Conservation (phyloP, 2,113 vertebrate genomes). For the Podarcis cretensis region DNA sequence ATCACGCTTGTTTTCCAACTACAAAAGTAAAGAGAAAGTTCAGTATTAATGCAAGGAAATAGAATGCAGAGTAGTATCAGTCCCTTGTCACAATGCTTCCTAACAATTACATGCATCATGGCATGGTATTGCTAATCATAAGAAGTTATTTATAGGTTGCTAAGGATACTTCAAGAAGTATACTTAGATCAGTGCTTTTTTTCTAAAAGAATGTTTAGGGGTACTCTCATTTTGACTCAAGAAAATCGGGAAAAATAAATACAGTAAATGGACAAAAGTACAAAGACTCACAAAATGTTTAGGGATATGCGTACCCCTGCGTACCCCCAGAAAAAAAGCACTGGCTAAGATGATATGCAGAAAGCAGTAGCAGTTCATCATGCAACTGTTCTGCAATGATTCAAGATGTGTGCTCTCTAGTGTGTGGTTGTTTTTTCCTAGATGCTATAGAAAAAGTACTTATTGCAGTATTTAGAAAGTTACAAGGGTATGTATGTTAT, state of each 20-base stretch:
- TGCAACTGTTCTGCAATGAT: not conserved
- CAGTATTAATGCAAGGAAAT: conserved; percentile 11
- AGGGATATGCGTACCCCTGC: no score
- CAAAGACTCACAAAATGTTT: no score
- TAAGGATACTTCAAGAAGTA: not conserved
- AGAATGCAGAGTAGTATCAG: not conserved
- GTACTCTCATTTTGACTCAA: no score
- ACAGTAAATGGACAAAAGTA: no score
- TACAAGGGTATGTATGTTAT: not conserved
- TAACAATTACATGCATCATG: not conserved
- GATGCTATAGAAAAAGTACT: not conserved
- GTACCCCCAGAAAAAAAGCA: not conserved
- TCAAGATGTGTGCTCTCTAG: not conserved
- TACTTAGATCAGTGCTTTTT: no score
- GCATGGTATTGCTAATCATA: not conserved
- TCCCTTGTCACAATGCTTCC: not conserved
- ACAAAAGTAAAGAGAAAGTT: conserved; percentile 71
- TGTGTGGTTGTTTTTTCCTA: not conserved
- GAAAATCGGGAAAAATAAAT: no score
- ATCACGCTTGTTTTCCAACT: conserved; percentile 99
- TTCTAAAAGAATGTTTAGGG: no score
- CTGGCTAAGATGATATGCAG: not conserved
- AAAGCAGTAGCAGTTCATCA: not conserved
- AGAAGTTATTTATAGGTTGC: not conserved
- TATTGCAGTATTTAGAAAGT: not conserved